Conservation (phyloP, 2,113 vertebrate genomes). For the Cyprinodon variegatus region DNA sequence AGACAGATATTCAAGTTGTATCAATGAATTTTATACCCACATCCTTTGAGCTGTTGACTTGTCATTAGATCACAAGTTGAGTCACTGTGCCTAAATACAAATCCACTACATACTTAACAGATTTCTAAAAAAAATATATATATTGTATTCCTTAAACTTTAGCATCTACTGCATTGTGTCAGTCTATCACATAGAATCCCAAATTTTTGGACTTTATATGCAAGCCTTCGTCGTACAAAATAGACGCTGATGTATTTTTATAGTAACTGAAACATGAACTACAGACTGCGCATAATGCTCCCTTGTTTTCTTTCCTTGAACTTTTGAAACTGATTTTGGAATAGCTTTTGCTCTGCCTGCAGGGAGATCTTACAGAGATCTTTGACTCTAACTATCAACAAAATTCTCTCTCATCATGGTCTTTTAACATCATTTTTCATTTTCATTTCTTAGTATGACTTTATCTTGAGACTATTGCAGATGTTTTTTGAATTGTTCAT, state of each 20-base stretch:
- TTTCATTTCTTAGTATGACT: conserved; percentile 31
- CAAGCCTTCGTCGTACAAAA: neutral
- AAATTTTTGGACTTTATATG: neutral
- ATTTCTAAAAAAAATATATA: neutral
- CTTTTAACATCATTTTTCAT: conserved; percentile 27
- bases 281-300: conserved; percentile 12
- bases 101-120: neutral
- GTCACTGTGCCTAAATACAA: too few relatives aligned
- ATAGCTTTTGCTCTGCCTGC: conserved; percentile 23
- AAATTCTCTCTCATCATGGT: conserved; percentile 23
- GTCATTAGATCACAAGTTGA: too few relatives aligned
- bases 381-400: conserved; percentile 27
- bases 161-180: neutral
- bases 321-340: conserved; percentile 30
- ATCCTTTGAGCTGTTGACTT: too few relatives aligned
- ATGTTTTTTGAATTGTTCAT: conserved; percentile 28
- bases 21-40: too few relatives aligned
- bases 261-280: conserved; percentile 17
- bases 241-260: conserved; percentile 14
- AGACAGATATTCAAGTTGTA: too few relatives aligned
- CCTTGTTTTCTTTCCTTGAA: conserved; percentile 25
- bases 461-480: conserved; percentile 2
- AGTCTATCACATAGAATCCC: neutral
- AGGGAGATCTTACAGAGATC: conserved; percentile 20
- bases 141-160: neutral